Evolutionary conservation across 2,113 vertebrate species (phyloP).

Genomic region (Cryptotis parvus): DNA sequence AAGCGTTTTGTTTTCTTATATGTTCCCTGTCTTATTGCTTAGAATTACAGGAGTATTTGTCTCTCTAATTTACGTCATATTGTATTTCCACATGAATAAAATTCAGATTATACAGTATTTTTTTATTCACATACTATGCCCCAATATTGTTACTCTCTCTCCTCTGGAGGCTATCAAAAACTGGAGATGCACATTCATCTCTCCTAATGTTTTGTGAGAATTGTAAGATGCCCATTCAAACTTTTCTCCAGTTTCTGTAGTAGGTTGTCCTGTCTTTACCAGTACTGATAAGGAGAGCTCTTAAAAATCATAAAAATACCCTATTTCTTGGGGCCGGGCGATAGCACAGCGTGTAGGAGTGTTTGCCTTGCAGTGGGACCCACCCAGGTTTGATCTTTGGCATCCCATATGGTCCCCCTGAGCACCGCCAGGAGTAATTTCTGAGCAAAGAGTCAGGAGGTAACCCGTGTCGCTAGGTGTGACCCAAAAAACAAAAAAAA

Average conservation of each 20-base stretch:
- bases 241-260: not conserved
- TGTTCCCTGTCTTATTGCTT: not conserved
- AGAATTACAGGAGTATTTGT: not conserved
- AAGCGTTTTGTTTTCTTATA: not conserved
- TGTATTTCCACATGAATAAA: constrained; percentile 32
- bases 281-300: not conserved
- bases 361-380: no score
- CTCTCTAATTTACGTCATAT: not conserved
- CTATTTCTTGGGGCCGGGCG: no score
- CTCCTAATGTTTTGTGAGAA: not conserved
- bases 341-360: no score
- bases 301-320: constrained; percentile 24
- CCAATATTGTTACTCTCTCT: no score
- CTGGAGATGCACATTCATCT: not conserved
- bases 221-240: not conserved
- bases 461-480: no score
- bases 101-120: not conserved
- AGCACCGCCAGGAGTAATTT: no score
- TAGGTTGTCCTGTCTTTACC: not conserved
- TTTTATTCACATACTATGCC: no score
- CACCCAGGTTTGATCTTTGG: no score
- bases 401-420: no score
- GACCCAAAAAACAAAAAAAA: no score
- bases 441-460: no score
- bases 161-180: no score